Conservation (phyloP, 2,888 invertebrate genomes). For the Polydrusus cervinus region DNA sequence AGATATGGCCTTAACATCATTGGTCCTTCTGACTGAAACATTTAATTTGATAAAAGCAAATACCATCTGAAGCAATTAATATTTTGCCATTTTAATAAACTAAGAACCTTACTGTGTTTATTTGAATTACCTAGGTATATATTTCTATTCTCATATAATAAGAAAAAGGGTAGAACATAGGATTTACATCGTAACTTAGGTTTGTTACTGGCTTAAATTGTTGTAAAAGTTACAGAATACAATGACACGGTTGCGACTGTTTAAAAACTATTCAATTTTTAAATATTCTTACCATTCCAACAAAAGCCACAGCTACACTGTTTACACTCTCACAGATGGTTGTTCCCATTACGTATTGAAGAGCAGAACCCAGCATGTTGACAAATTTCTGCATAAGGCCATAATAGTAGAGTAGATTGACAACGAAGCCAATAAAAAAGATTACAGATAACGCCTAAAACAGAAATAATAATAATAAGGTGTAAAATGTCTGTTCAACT, state of each 20-base stretch:
- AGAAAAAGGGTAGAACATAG: too few relatives aligned
- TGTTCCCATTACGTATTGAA: slow-evolving; percentile 84
- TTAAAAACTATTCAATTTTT: too few relatives aligned
- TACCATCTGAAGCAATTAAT: too few relatives aligned
- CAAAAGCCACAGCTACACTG: slow-evolving; percentile 93
- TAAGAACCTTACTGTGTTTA: too few relatives aligned
- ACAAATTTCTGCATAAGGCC: slow-evolving; percentile 93
- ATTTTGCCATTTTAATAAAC: too few relatives aligned
- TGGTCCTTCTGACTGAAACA: slow-evolving; percentile 88
- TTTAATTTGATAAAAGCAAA: slow-evolving; percentile 54
- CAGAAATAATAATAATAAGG: slow-evolving; percentile 15
- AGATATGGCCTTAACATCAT: slow-evolving; percentile 92
- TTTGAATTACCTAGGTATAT: too few relatives aligned
- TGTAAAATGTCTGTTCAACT: too few relatives aligned
- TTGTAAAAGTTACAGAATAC: too few relatives aligned
- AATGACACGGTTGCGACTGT: too few relatives aligned
- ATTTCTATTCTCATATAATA: too few relatives aligned
- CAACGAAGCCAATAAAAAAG: slow-evolving; percentile 94
- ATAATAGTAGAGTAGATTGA: slow-evolving; percentile 91
- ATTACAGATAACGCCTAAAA: slow-evolving; percentile 88
- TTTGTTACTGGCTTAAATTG: too few relatives aligned
- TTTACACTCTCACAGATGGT: slow-evolving; percentile 96
- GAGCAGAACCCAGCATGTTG: slow-evolving; percentile 83
- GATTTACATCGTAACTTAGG: too few relatives aligned
- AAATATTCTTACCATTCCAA: slow-evolving; percentile 89